Evolutionary conservation across 2,113 vertebrate species (phyloP).

Genomic region (Neogobius melanostomus): DNA sequence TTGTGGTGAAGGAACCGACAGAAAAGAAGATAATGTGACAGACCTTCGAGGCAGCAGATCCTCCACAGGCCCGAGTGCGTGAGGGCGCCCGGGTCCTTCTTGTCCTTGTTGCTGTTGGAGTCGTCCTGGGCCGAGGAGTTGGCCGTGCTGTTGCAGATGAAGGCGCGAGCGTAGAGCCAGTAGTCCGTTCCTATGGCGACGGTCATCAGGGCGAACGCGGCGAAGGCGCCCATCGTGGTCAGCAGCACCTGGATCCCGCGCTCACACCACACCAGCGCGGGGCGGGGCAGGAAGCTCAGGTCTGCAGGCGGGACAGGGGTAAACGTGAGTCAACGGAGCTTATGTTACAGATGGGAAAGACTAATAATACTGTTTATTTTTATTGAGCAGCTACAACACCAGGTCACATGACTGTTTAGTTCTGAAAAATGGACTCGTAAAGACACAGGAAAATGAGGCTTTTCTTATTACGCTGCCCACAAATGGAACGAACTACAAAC

Average conservation of each 20-base stretch:
- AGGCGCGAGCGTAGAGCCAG: constrained; percentile 91
- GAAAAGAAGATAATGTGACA: too few relatives aligned
- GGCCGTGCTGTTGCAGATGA: constrained; percentile 91
- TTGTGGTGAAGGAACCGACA: too few relatives aligned
- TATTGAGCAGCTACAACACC: too few relatives aligned
- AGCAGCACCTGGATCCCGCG: constrained; percentile 88
- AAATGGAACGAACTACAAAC: too few relatives aligned
- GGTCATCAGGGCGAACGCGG: constrained; percentile 91
- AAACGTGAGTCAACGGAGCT: background rate
- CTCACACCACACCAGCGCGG: constrained; percentile 87
- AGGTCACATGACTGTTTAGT: too few relatives aligned
- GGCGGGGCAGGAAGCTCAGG: constrained; percentile 59
- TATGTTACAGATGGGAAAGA: background rate
- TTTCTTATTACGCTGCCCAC: too few relatives aligned
- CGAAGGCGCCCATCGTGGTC: constrained; percentile 91
- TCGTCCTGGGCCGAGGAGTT: constrained; percentile 82
- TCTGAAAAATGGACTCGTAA: too few relatives aligned
- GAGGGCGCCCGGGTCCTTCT: constrained; percentile 88
- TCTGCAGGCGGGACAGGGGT: constrained; percentile 15
- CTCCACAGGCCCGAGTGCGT: constrained; percentile 94
- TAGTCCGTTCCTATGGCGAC: constrained; percentile 94
- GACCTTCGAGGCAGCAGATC: constrained; percentile 90
- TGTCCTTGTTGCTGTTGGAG: constrained; percentile 80
- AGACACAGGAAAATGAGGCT: too few relatives aligned
- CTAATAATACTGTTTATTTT: too few relatives aligned